Conservation (phyloP, 2,797 vertebrate genomes). For the Eleutherodactylus coqui region DNA sequence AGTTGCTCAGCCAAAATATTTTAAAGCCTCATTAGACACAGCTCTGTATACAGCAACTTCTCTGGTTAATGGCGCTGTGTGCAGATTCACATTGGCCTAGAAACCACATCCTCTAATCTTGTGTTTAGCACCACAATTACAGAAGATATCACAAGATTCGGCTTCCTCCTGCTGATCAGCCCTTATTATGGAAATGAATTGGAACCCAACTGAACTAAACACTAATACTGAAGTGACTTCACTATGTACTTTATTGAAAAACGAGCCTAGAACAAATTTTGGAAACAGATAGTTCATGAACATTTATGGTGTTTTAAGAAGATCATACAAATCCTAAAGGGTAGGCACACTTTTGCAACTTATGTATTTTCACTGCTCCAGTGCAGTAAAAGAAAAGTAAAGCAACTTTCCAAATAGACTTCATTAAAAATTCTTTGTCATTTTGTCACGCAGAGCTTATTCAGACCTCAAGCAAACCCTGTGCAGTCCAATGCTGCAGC, state of each 20-base stretch:
- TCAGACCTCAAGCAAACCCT: no score
- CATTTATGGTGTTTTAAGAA: background rate
- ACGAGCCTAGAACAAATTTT: background rate
- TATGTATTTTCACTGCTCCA: no score
- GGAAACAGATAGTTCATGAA: background rate
- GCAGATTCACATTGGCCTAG: slow-evolving; percentile 18
- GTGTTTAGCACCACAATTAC: background rate
- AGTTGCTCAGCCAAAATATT: background rate
- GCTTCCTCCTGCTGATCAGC: background rate
- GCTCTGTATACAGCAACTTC: background rate
- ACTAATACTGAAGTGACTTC: background rate
- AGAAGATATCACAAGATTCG: background rate
- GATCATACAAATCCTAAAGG: background rate
- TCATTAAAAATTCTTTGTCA: no score
- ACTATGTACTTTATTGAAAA: background rate
- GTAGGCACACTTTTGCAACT: no score
- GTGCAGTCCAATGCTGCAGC: no score
- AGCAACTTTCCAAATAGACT: no score
- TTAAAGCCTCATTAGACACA: slow-evolving; percentile 3
- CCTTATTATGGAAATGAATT: background rate
- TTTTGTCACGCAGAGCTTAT: no score
- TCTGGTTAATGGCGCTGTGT: background rate
- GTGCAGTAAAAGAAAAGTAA: no score
- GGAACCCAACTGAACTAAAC: background rate
- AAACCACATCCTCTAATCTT: background rate